phyloP scores from a whole-genome alignment of 2,888 invertebrate genomes.

The Aphodius granarius region DNA sequence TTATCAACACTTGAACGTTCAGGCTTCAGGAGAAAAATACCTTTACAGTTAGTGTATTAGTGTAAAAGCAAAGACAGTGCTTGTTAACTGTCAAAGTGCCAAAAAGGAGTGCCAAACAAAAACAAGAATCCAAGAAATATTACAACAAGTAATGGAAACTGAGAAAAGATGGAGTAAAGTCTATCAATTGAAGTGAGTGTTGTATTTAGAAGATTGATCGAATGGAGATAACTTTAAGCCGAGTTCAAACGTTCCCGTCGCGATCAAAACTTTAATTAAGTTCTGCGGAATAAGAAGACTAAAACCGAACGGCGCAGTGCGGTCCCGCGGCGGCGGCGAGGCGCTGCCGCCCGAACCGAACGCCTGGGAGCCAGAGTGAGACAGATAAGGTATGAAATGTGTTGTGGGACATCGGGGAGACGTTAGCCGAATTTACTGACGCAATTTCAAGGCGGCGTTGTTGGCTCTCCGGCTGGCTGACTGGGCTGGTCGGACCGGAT shows the following conservation, averaged over 20 bases:
- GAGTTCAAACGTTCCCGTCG: slow-evolving; percentile 37
- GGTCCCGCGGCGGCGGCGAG: slow-evolving; percentile 17
- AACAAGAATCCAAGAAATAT: too few relatives aligned
- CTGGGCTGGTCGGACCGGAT: slow-evolving; percentile 11
- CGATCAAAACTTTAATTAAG: slow-evolving; percentile 53
- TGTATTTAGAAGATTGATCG: background rate
- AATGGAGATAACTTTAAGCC: background rate
- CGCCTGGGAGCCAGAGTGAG: slow-evolving; percentile 31
- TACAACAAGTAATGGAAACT: too few relatives aligned
- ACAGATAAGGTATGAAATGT: slow-evolving; percentile 52
- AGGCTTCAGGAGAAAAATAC: too few relatives aligned
- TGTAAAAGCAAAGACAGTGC: too few relatives aligned
- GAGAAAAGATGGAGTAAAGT: too few relatives aligned
- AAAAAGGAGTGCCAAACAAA: too few relatives aligned
- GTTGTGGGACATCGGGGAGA: slow-evolving; percentile 50
- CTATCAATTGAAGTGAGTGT: background rate
- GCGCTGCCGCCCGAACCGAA: slow-evolving; percentile 1
- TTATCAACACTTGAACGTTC: too few relatives aligned
- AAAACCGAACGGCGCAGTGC: slow-evolving; percentile 14
- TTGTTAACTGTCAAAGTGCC: too few relatives aligned
- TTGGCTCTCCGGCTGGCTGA: slow-evolving; percentile 39
- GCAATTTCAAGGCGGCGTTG: slow-evolving; percentile 49
- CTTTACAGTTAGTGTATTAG: too few relatives aligned
- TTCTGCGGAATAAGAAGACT: slow-evolving; percentile 35
- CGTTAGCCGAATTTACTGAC: slow-evolving; percentile 52